Evolutionary conservation across 1,140 invertebrate species (phyloP), one percentile per base, ranked within the genome.

Genomic region (Mylabris phalerata): DNA sequence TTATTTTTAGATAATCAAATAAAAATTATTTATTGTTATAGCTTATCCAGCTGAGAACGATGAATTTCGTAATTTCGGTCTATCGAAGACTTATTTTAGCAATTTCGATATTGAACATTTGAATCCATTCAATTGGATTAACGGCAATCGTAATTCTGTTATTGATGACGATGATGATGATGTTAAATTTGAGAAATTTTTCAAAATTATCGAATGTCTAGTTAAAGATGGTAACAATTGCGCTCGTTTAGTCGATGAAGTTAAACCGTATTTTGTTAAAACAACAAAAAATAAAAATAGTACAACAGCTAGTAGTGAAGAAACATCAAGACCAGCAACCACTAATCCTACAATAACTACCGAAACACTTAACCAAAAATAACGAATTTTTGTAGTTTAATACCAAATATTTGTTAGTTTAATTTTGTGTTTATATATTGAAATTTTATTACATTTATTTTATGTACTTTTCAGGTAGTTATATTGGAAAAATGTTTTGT

Each of bases 111-210:
- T 5, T 32, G 32, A 32, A 7, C 26, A 4, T 19, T 50, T 27
- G 26, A 50, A 50, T 25, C 48, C 48, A n/a, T 10, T 27, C 3
- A 50, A 50, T n/a, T 50, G 48, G 48, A 27, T 50, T 11, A 39
- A 0, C 32, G 24, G 24, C 3, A 48, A 48, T 32, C 32, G 32
- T 32, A 25, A 48, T 48, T 11, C 46, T 26, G 10, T 10, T 25
- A 25, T 19, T 19, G 45, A 50, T 25, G n/a, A 50, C 7, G 32
- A 10, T 19, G 48, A 50, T 27, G 27, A 27, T 10, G 32, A 32
- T 32, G 32, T 32, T 32, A 26, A 50, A 50, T 38, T 50, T 10
- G 19, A 10, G 10, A 11, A 27, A 6, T 38, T 50, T 6, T 32
- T 11, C 3, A 50, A 50, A 9, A 25, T 39, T 39, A 27, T 50